These are phyloP conservation scores for Dendroctonus ponderosae DNA, from an alignment of 1,140 invertebrate species.

Conservation along the genomic window DNA sequence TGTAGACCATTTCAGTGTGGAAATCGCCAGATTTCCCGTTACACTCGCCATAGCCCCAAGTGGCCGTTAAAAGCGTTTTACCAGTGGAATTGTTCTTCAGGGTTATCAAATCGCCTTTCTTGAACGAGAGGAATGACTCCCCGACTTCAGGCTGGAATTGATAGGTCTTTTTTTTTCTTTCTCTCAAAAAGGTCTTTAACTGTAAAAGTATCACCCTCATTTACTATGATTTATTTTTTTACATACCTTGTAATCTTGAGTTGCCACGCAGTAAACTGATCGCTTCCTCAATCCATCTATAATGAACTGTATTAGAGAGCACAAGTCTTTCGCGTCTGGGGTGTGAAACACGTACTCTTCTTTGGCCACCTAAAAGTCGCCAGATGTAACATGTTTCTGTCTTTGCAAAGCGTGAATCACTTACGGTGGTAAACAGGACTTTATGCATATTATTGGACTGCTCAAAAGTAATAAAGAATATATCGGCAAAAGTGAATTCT, in stretches of 20 bases:
- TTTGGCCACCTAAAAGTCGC: conserved; percentile 68
- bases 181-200: too few relatives aligned
- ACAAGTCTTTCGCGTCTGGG: conserved; percentile 83
- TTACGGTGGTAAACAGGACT: conserved; percentile 46
- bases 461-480: conserved; percentile 70
- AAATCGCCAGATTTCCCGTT: conserved; percentile 78
- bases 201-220: too few relatives aligned
- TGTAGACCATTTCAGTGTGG: conserved; percentile 81
- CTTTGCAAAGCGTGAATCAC: too few relatives aligned
- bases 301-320: conserved; percentile 79
- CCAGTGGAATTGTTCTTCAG: conserved; percentile 74
- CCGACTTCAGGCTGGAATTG: conserved; percentile 35
- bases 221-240: too few relatives aligned
- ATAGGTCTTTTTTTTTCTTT: not conserved
- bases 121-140: conserved; percentile 51
- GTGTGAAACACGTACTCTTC: conserved; percentile 91
- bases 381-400: too few relatives aligned
- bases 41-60: conserved; percentile 71
- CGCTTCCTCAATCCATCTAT: conserved; percentile 83
- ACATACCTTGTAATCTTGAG: conserved; percentile 72
- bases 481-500: conserved; percentile 85
- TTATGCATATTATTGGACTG: conserved; percentile 49
- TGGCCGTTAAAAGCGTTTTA: conserved; percentile 69
- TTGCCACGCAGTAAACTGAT: conserved; percentile 80
- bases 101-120: conserved; percentile 82